Evolutionary conservation across 1,140 invertebrate genomes (phyloP).

Genomic region (Patella vulgata): DNA sequence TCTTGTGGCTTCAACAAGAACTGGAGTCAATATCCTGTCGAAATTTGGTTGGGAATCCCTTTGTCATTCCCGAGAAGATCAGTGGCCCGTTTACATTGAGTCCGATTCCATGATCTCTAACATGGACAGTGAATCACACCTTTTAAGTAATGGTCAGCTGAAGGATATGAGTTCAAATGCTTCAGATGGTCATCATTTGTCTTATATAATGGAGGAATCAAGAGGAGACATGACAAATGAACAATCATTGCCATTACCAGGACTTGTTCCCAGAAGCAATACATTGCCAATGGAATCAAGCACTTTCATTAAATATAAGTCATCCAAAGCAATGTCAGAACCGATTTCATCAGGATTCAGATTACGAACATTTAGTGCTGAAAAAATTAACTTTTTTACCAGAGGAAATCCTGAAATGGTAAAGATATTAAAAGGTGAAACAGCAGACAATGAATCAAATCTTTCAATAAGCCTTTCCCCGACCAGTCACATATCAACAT

Average conservation of each 20-base stretch:
- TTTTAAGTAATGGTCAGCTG: too few relatives aligned
- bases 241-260: neutral
- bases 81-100: constrained; percentile 83
- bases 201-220: constrained; percentile 30
- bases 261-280: constrained; percentile 11
- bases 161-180: too few relatives aligned
- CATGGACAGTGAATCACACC: constrained; percentile 21
- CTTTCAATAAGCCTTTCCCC: too few relatives aligned
- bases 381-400: too few relatives aligned
- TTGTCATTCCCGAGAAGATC: constrained; percentile 77
- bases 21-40: constrained; percentile 80
- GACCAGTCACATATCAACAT: too few relatives aligned
- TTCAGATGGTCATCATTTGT: constrained; percentile 21
- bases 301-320: too few relatives aligned
- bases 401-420: too few relatives aligned
- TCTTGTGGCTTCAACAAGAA: constrained; percentile 82
- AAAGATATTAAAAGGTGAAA: too few relatives aligned
- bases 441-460: too few relatives aligned
- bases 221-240: constrained; percentile 6
- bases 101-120: constrained; percentile 66
- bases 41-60: constrained; percentile 86
- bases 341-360: too few relatives aligned
- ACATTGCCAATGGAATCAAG: constrained; percentile 18
- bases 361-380: too few relatives aligned
- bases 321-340: too few relatives aligned